These are phyloP conservation scores for Oncorhynchus tshawytscha DNA, from an alignment of 2,113 vertebrate genomes.

Conservation along the genomic window DNA sequence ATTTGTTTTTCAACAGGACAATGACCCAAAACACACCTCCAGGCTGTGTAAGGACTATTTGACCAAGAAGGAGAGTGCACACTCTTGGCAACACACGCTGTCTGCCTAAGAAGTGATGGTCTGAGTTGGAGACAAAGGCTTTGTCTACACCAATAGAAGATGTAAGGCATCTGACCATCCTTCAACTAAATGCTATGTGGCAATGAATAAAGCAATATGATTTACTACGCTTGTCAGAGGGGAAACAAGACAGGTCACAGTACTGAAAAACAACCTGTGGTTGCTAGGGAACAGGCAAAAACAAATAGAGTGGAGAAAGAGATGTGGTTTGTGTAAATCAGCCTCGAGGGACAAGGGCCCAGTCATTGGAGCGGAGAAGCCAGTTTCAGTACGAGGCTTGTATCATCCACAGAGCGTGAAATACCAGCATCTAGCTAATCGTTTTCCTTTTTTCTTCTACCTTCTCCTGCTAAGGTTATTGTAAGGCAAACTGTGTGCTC, in stretches of 20 bases:
- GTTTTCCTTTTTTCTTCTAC: constrained; percentile 48
- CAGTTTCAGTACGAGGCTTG: constrained; percentile 69
- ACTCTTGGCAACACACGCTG: neutral
- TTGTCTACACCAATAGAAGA: constrained; percentile 35
- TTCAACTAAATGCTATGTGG: constrained; percentile 30
- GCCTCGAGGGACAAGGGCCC: constrained; percentile 71
- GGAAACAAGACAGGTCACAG: constrained; percentile 67
- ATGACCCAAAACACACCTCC: too few species aligned
- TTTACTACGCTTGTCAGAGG: constrained; percentile 50
- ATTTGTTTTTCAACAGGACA: too few species aligned
- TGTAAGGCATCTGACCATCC: constrained; percentile 34
- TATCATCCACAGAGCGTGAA: constrained; percentile 69
- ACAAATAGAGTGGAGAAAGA: constrained; percentile 66
- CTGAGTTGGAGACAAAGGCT: constrained; percentile 24
- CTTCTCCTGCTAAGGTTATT: neutral
- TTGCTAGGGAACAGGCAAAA: constrained; percentile 70
- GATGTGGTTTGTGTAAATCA: constrained; percentile 68
- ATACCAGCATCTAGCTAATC: constrained; percentile 69
- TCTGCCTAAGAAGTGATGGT: constrained; percentile 19
- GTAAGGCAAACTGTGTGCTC: neutral
- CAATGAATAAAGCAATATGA: constrained; percentile 57
- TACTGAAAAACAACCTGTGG: constrained; percentile 63
- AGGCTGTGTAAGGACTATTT: too few species aligned
- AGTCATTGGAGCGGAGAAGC: constrained; percentile 61
- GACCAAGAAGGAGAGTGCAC: too few species aligned